Conservation (phyloP, 2,113 vertebrate species). For the Crotalus tigris region DNA sequence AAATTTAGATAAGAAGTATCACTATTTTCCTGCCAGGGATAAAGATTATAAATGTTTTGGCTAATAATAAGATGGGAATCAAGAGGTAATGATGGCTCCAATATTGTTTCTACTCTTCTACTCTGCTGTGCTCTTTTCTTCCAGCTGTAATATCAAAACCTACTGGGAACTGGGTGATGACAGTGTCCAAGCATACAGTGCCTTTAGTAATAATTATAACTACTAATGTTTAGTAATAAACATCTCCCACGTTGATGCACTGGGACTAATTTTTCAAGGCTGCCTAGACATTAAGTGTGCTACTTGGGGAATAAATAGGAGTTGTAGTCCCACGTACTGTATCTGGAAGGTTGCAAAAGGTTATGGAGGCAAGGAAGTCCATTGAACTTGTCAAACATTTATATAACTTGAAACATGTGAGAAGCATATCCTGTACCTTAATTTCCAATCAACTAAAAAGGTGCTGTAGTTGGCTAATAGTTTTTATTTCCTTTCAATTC, state of each 20-base stretch:
- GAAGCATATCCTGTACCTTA: neutral
- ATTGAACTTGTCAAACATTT: neutral
- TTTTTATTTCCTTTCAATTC: conserved; percentile 38
- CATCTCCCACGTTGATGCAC: neutral
- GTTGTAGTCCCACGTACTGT: neutral
- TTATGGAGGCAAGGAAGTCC: neutral
- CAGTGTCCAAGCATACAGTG: neutral
- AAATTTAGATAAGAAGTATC: neutral
- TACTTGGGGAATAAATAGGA: neutral
- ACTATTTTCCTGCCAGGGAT: neutral
- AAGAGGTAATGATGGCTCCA: neutral
- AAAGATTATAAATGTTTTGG: neutral
- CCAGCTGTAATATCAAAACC: neutral
- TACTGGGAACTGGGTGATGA: neutral
- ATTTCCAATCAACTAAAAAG: fast-evolving
- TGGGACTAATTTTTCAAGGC: neutral
- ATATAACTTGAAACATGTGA: too few relatives aligned
- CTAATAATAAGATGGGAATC: neutral
- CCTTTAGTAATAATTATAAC: neutral
- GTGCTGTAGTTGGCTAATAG: conserved; percentile 20
- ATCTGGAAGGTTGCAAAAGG: neutral
- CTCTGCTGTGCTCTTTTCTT: neutral
- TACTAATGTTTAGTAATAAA: neutral
- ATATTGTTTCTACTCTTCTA: neutral
- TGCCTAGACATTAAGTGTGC: neutral